Percentiles rank a stretch among this genome's conserved stretches.
These are phyloP conservation scores for Pteronura brasiliensis DNA, from an alignment of 2,113 vertebrate genomes.

Conservation along the genomic window DNA sequence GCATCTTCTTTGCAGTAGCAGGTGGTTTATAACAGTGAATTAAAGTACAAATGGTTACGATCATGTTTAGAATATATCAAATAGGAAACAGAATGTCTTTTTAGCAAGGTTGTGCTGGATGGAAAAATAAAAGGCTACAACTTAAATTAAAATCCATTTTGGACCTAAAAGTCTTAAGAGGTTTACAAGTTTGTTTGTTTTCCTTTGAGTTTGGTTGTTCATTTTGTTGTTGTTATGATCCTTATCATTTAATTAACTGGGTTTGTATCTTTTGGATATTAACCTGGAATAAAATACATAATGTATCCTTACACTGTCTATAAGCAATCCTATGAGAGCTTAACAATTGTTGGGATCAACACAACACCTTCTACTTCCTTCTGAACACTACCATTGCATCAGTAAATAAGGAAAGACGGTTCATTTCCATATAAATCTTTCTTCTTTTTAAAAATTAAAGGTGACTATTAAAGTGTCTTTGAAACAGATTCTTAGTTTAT, in stretches of 20 bases:
- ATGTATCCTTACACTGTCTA: background rate
- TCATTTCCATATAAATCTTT: background rate
- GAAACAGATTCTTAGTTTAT: background rate
- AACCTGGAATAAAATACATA: background rate
- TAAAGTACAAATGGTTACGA: slow-evolving; percentile 28
- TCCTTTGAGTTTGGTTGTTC: background rate
- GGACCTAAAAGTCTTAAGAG: background rate
- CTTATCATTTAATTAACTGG: background rate
- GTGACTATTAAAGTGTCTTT: background rate
- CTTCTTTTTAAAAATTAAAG: background rate
- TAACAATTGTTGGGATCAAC: background rate
- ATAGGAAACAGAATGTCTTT: background rate
- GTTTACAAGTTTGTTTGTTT: background rate
- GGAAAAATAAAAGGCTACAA: background rate
- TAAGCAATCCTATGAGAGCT: background rate
- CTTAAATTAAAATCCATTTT: background rate
- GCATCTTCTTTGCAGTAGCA: slow-evolving; percentile 39
- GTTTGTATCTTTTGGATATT: background rate
- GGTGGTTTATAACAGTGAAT: slow-evolving; percentile 50
- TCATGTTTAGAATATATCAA: slow-evolving; percentile 56
- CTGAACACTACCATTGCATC: background rate
- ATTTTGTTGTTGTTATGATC: background rate
- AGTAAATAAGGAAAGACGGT: background rate
- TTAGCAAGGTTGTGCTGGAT: background rate
- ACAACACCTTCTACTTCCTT: background rate